Evolutionary conservation across 2,888 invertebrate genomes (phyloP).

Genomic region (Trichogramma evanescens): DNA sequence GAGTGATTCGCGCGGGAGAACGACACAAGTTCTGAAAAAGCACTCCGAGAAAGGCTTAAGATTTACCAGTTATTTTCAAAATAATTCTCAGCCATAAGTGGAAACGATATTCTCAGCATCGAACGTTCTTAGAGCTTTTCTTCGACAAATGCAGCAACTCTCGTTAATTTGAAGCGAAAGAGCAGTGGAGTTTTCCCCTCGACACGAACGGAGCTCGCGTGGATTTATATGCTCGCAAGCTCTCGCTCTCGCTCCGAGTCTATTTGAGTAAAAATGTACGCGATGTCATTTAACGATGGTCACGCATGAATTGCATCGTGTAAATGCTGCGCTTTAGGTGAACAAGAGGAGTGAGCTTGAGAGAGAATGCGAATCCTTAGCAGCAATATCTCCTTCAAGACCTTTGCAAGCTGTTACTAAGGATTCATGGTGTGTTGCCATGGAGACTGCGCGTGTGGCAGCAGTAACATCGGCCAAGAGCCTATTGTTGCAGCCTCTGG

Average conservation of each 20-base stretch:
- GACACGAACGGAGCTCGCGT: background rate
- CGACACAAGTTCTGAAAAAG: background rate
- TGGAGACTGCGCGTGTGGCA: conserved; percentile 33
- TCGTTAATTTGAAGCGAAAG: background rate
- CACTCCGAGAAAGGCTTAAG: too few relatives aligned
- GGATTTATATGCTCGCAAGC: background rate
- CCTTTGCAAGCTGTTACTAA: conserved; percentile 46
- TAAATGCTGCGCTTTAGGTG: background rate
- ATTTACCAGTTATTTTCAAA: too few relatives aligned
- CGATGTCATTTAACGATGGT: conserved; percentile 34
- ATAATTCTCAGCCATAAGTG: too few relatives aligned
- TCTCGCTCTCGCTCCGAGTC: too few relatives aligned
- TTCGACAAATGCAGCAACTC: too few relatives aligned
- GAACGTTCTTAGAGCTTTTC: too few relatives aligned
- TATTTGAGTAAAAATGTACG: conserved; percentile 6
- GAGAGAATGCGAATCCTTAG: conserved; percentile 31
- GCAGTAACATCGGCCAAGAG: conserved; percentile 24
- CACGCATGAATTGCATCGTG: conserved; percentile 21
- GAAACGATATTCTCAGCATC: too few relatives aligned
- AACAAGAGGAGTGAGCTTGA: background rate
- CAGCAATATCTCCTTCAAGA: conserved; percentile 41
- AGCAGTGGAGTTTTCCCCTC: background rate
- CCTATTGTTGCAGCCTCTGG: conserved; percentile 46
- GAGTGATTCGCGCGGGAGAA: conserved; percentile 14
- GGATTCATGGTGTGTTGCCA: conserved; percentile 46